Evolutionary conservation across 1,140 invertebrate species (phyloP).

Genomic region (Patella vulgata): DNA sequence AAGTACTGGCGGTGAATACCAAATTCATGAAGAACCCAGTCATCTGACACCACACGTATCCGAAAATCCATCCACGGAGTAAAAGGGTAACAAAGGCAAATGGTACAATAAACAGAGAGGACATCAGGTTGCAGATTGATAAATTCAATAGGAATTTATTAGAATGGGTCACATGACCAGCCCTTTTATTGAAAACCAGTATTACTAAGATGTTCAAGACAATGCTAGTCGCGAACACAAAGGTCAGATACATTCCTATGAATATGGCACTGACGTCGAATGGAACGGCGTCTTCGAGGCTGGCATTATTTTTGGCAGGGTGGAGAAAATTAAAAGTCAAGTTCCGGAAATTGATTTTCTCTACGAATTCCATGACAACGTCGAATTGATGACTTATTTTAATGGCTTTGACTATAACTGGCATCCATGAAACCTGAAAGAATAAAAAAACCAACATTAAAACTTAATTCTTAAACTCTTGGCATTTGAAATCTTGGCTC

Average conservation of each 20-base stretch:
- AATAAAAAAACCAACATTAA: no score
- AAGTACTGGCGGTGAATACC: conserved; percentile 71
- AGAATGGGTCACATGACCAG: conserved; percentile 72
- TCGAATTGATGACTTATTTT: no score
- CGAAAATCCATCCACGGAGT: conserved; percentile 58
- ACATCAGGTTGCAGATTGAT: conserved; percentile 74
- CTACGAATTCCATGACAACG: no score
- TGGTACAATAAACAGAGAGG: conserved; percentile 73
- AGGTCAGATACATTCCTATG: conserved; percentile 32
- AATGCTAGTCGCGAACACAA: conserved; percentile 62
- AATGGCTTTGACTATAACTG: no score
- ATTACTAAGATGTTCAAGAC: conserved; percentile 71
- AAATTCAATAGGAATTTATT: conserved; percentile 79
- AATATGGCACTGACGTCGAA: no score
- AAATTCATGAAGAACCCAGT: conserved; percentile 70
- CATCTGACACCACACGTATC: conserved; percentile 65
- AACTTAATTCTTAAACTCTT: no score
- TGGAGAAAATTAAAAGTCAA: no score
- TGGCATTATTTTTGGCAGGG: no score
- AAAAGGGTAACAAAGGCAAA: conserved; percentile 68
- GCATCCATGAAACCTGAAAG: no score
- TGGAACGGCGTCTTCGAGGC: no score
- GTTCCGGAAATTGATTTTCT: no score
- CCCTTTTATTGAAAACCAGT: conserved; percentile 71
- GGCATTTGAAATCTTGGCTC: no score